A percentile compares a stretch with the other conserved stretches of the same genome.
Evolutionary conservation across 2,113 vertebrate species (phyloP).

Genomic region (Callocephalon fimbriatum): DNA sequence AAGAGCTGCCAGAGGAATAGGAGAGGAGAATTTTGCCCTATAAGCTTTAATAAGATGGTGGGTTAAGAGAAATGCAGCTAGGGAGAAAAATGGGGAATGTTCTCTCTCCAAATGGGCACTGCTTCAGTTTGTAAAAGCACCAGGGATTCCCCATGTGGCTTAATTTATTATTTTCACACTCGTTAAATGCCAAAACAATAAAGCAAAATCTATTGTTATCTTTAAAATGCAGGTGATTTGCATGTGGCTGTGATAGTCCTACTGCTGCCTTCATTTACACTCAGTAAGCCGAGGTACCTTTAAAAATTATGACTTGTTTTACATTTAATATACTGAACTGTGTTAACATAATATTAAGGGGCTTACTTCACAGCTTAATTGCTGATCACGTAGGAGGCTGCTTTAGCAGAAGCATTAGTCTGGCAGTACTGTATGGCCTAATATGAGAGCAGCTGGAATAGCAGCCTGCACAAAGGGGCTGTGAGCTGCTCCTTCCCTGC

Average conservation of each 20-base stretch:
- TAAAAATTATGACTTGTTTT: slow-evolving; percentile 52
- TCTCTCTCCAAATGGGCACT: slow-evolving; percentile 16
- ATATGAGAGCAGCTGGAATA: background rate
- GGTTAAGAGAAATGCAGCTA: slow-evolving; percentile 44
- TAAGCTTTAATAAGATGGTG: slow-evolving; percentile 28
- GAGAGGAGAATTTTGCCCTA: slow-evolving; percentile 63
- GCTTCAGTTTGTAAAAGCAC: slow-evolving; percentile 42
- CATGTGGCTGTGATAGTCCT: slow-evolving; percentile 50
- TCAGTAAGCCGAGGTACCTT: slow-evolving; percentile 29
- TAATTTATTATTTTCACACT: slow-evolving; percentile 70
- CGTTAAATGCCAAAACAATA: slow-evolving; percentile 71
- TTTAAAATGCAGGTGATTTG: slow-evolving; percentile 55
- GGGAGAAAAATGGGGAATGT: slow-evolving; percentile 13
- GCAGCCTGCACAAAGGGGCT: slow-evolving; percentile 50
- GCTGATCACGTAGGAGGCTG: slow-evolving; percentile 46
- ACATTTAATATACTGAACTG: slow-evolving; percentile 75
- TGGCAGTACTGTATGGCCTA: background rate
- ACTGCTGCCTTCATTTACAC: slow-evolving; percentile 65
- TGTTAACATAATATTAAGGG: slow-evolving; percentile 71
- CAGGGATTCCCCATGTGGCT: slow-evolving; percentile 58
- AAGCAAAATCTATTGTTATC: slow-evolving; percentile 68
- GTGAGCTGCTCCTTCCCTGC: background rate
- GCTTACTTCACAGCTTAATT: slow-evolving; percentile 71
- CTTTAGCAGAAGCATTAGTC: slow-evolving; percentile 18
- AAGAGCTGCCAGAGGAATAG: slow-evolving; percentile 53